These are phyloP conservation scores for Hippocampus zosterae DNA, from an alignment of 2,113 vertebrate genomes.

Conservation along the genomic window DNA sequence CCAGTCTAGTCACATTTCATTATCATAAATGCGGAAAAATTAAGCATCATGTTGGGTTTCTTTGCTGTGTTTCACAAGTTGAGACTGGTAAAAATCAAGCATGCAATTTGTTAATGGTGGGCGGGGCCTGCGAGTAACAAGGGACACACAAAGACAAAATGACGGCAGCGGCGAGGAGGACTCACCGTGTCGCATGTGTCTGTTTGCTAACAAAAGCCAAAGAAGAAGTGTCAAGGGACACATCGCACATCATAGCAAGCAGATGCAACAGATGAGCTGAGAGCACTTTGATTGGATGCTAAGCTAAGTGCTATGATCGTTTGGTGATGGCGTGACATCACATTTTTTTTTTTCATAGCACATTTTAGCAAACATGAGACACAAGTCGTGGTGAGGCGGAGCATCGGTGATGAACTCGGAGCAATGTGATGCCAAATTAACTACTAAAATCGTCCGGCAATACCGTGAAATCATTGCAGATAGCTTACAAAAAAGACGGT, in stretches of 20 bases:
- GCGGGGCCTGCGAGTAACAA: constrained; percentile 18
- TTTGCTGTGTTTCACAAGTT: no score
- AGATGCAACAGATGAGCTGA: neutral
- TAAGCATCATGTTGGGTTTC: no score
- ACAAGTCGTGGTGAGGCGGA: neutral
- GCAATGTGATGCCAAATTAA: neutral
- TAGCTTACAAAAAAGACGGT: neutral
- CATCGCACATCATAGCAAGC: neutral
- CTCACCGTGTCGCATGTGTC: constrained; percentile 68
- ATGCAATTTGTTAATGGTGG: neutral
- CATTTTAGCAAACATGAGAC: neutral
- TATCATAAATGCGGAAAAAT: no score
- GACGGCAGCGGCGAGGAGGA: constrained; percentile 10
- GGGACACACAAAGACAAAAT: constrained; percentile 36
- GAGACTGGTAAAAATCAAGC: neutral
- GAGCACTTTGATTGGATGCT: neutral
- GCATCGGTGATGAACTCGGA: neutral
- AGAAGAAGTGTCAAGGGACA: constrained; percentile 57
- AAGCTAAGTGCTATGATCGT: neutral
- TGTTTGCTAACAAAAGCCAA: constrained; percentile 68
- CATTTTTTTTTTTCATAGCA: neutral
- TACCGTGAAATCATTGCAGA: neutral
- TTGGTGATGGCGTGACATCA: neutral
- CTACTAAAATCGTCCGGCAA: neutral
- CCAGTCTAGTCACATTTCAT: no score